These are phyloP conservation scores for Galerucella calmariensis DNA, from an alignment of 2,888 invertebrate species.

Conservation along the genomic window DNA sequence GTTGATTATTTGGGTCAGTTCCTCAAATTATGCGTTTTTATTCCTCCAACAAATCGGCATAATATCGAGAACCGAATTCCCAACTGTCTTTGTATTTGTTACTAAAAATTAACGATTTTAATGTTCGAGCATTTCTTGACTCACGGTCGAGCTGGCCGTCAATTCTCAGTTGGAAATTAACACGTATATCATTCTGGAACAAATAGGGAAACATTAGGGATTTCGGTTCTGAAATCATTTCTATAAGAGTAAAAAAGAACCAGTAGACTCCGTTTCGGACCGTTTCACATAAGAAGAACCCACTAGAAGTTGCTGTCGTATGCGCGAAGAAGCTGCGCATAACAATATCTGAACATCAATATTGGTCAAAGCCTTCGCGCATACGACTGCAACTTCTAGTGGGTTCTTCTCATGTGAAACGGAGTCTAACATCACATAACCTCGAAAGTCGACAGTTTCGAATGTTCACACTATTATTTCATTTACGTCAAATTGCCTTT, in stretches of 20 bases:
- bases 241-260: conserved; percentile 27
- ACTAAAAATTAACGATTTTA: conserved; percentile 39
- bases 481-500: too few relatives aligned
- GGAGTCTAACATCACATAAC: not conserved
- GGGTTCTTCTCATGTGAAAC: too few relatives aligned
- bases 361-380: too few relatives aligned
- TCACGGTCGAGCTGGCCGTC: conserved; percentile 42
- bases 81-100: conserved; percentile 48
- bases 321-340: too few relatives aligned
- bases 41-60: conserved; percentile 44
- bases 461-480: too few relatives aligned
- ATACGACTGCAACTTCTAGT: too few relatives aligned
- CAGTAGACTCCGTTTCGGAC: not conserved
- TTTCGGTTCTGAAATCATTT: conserved; percentile 57
- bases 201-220: conserved; percentile 62
- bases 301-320: too few relatives aligned
- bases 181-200: conserved; percentile 74
- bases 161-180: conserved; percentile 69
- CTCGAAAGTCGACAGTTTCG: not conserved
- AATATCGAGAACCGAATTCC: conserved; percentile 61
- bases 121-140: conserved; percentile 38
- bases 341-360: too few relatives aligned
- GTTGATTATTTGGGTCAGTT: conserved; percentile 45
- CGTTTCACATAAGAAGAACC: too few relatives aligned
- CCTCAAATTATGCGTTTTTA: conserved; percentile 49